Evolutionary conservation across 2,797 vertebrate species (phyloP), one percentile per base, ranked within the genome.

Genomic region (Tamandua tetradactyla): DNA sequence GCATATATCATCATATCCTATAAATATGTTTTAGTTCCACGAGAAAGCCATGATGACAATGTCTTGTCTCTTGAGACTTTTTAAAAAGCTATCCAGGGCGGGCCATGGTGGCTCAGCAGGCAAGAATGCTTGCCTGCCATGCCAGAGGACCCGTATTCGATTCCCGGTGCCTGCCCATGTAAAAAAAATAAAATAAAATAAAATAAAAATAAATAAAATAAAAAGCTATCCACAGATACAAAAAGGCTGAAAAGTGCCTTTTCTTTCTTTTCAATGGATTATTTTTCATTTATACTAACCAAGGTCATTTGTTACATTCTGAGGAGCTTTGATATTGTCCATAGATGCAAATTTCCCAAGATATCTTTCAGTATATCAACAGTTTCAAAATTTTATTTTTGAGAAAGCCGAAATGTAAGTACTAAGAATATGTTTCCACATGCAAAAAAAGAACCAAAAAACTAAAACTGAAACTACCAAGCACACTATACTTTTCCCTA

Each of bases 1-100:
- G 61, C 91, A 12, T 27, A 89, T 81, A 61, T 88, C 66, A 94
- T 89, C 55, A 47, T 96, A 97, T 80, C 35, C 87, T 47, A 32
- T 13, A 44, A 85, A 83, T 64, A 94, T 79, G 91, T 52, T 82
- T 82, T 62, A 72, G 3, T 52, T 92, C 22, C 40, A 40, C 7
- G 9, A 55, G 96, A 96, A 96, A 86, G 44, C 47, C 37, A 68
- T 64, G 30, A 37, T 69, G 89, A 91, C 93, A 89, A 94, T 89
- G 25, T 1, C 7, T 75, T 76, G 27, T 5, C 10, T 82, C 35
- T 49, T 94, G 89, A 49, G 88, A 4, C 15, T 92, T 93, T 93
- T 94, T 59, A 91, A 35, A 95, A 95, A 61, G 11, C n/a, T 69
- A 86, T 35, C 35, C n/a, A n/a, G n/a, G n/a, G n/a, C n/a, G n/a